These are phyloP conservation scores for Periophthalmus magnuspinnatus DNA, from an alignment of 2,797 vertebrate species.

Conservation along the genomic window DNA sequence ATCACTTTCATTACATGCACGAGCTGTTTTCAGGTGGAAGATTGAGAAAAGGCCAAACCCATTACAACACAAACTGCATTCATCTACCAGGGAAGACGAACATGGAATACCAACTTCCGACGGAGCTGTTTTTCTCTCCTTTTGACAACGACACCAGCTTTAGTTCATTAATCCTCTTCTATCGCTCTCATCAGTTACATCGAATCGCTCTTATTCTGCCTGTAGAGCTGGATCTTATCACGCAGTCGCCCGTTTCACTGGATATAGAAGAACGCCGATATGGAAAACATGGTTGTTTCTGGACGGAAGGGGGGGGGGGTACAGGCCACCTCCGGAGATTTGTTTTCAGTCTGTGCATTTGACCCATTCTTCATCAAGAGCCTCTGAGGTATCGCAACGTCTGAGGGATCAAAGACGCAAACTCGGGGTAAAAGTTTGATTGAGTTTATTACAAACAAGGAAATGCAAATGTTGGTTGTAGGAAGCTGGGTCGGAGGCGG, in stretches of 20 bases:
- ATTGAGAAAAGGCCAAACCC: slow-evolving; percentile 27
- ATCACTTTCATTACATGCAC: slow-evolving; percentile 16
- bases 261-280: slow-evolving; percentile 19
- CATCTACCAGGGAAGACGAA: slow-evolving; percentile 2
- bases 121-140: neutral
- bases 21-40: slow-evolving; percentile 16
- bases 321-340: too few relatives aligned
- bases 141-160: slow-evolving; percentile 1
- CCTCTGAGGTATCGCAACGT: too few relatives aligned
- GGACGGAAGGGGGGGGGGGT: too few relatives aligned
- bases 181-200: slow-evolving; percentile 17
- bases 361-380: too few relatives aligned
- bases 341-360: too few relatives aligned
- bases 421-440: too few relatives aligned
- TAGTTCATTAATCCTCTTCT: slow-evolving; percentile 9
- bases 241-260: slow-evolving; percentile 23
- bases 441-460: too few relatives aligned
- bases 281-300: too few relatives aligned
- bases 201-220: slow-evolving; percentile 13
- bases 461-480: too few relatives aligned
- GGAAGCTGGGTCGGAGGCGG: too few relatives aligned
- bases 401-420: too few relatives aligned
- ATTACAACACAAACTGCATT: slow-evolving; percentile 38
- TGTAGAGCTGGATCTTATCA: slow-evolving; percentile 1
- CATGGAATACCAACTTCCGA: slow-evolving; percentile 26